Percentiles rank a stretch among this genome's conserved stretches.
phyloP scores from a whole-genome alignment of 2,888 invertebrate species.

The Tenthredo distinguenda region DNA sequence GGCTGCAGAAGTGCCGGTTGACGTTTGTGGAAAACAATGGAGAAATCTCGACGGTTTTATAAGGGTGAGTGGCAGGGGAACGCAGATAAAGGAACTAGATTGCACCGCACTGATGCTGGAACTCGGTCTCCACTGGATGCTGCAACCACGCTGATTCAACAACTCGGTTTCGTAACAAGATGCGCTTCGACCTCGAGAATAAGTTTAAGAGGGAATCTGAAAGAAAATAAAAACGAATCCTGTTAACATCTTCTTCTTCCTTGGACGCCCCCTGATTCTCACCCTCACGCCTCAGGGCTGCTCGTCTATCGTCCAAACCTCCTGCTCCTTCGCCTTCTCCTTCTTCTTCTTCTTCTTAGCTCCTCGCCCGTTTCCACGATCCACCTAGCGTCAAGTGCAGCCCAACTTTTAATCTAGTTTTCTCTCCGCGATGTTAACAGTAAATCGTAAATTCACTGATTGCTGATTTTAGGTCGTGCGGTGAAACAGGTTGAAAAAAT shows the following conservation, averaged over 20 bases:
- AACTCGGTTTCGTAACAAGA: conserved; percentile 24
- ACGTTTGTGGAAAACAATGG: conserved; percentile 46
- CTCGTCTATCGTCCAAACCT: conserved; percentile 16
- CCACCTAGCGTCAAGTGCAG: conserved; percentile 40
- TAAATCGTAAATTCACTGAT: conserved; percentile 34
- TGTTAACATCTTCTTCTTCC: conserved; percentile 43
- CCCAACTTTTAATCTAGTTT: conserved; percentile 44
- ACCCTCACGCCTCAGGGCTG: conserved; percentile 10
- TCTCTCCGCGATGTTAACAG: conserved; percentile 18
- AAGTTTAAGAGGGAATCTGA: conserved; percentile 32
- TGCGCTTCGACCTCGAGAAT: conserved; percentile 32
- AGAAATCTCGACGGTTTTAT: conserved; percentile 32
- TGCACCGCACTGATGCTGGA: neutral
- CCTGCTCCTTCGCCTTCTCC: neutral
- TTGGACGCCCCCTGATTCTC: neutral
- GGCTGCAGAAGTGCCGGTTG: neutral
- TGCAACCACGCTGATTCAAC: conserved; percentile 9
- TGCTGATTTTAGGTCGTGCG: conserved; percentile 11
- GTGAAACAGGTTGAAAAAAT: conserved; percentile 19
- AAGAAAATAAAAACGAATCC: conserved; percentile 45
- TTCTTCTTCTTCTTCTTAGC: neutral
- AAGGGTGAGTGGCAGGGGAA: conserved; percentile 30
- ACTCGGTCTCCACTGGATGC: neutral
- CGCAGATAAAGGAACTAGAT: conserved; percentile 31
- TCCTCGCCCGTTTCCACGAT: neutral